These are phyloP conservation scores for Pheucticus melanocephalus DNA, from an alignment of 2,113 vertebrate genomes.

Conservation along the genomic window DNA sequence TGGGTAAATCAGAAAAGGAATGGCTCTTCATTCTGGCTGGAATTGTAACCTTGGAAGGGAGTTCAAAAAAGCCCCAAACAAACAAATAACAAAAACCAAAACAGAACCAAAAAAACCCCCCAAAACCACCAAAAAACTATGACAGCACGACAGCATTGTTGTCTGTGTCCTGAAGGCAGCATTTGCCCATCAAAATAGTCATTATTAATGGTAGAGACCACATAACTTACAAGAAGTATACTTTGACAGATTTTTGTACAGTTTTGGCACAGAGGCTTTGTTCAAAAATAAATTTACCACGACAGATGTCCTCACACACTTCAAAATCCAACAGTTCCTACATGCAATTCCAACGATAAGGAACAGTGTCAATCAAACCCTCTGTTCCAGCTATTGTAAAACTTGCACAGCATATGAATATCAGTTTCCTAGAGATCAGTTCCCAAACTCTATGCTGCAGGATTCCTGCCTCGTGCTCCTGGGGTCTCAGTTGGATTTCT, in stretches of 20 bases:
- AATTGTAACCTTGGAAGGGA: background rate
- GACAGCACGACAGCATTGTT: background rate
- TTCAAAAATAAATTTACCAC: slow-evolving; percentile 46
- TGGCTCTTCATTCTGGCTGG: background rate
- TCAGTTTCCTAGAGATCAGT: background rate
- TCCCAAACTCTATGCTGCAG: background rate
- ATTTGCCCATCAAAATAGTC: background rate
- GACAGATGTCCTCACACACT: slow-evolving; percentile 50
- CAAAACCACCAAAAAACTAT: background rate
- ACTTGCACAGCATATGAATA: background rate
- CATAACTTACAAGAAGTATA: background rate
- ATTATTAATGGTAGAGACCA: background rate
- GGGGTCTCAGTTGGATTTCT: background rate
- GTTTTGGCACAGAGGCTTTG: slow-evolving; percentile 9
- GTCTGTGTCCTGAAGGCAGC: background rate
- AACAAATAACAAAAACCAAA: background rate
- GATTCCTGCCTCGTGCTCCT: slow-evolving; percentile 1
- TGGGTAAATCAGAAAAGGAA: background rate
- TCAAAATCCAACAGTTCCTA: slow-evolving; percentile 14
- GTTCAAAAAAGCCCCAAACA: background rate
- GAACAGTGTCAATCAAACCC: slow-evolving; percentile 48
- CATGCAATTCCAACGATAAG: background rate
- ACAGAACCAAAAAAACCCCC: background rate
- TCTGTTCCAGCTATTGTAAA: slow-evolving; percentile 6
- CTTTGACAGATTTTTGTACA: background rate